These are phyloP conservation scores for Acrocephalus scirpaceus DNA, from an alignment of 2,797 vertebrate genomes.

Conservation along the genomic window DNA sequence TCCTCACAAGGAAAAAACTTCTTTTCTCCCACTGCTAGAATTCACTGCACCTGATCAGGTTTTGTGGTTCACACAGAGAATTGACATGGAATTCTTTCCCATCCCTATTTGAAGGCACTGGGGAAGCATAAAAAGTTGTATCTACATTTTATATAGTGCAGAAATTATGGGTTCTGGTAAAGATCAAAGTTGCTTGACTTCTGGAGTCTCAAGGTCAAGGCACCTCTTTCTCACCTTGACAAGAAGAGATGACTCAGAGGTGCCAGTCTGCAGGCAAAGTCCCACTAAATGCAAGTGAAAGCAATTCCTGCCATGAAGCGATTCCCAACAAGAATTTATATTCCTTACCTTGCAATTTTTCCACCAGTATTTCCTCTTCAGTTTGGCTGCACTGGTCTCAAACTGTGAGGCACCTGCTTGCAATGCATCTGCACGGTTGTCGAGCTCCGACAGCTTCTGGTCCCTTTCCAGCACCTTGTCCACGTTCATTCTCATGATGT, in stretches of 20 bases:
- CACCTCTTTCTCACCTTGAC: not conserved
- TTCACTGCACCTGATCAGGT: not conserved
- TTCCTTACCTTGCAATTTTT: constrained; percentile 77
- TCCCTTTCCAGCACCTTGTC: constrained; percentile 78
- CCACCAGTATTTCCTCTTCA: constrained; percentile 81
- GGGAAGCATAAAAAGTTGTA: not conserved
- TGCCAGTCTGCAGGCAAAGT: not conserved
- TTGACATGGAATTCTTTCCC: not conserved
- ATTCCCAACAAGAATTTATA: not conserved
- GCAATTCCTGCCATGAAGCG: not conserved
- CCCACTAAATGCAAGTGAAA: not conserved
- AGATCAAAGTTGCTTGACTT: not conserved
- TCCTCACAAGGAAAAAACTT: not conserved
- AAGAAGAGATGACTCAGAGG: not conserved
- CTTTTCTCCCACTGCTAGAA: not conserved
- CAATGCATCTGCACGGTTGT: constrained; percentile 75
- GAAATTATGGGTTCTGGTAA: not conserved
- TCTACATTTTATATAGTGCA: not conserved
- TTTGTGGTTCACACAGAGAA: not conserved
- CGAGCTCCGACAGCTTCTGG: constrained; percentile 76
- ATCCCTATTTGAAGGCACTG: not conserved
- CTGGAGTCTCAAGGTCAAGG: not conserved
- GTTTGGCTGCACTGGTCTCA: constrained; percentile 78
- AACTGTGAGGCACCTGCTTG: constrained; percentile 78
- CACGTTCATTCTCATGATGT: constrained; percentile 78